Evolutionary conservation across 2,797 vertebrate genomes (phyloP).

Genomic region (Macropodus opercularis): DNA sequence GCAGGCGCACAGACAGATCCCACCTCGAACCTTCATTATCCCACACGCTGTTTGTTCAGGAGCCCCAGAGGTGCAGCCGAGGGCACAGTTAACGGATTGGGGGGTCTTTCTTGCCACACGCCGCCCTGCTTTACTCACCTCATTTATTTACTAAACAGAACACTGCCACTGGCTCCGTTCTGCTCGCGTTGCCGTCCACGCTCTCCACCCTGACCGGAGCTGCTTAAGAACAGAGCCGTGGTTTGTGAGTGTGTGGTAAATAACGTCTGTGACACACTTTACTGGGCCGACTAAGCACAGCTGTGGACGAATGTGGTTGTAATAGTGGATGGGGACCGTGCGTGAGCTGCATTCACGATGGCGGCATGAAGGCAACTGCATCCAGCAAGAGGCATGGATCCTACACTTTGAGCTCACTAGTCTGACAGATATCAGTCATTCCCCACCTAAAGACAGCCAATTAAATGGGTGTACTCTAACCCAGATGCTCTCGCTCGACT

Average conservation of each 20-base stretch:
- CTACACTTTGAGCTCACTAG: constrained; percentile 45
- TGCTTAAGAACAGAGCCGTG: constrained; percentile 61
- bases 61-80: constrained; percentile 56
- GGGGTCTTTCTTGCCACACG: constrained; percentile 59
- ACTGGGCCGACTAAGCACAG: constrained; percentile 58
- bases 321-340: constrained; percentile 64
- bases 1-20: constrained; percentile 8
- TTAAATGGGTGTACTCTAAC: constrained; percentile 55
- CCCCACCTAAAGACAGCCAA: constrained; percentile 53
- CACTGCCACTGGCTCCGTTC: constrained; percentile 50
- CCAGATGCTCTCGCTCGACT: constrained; percentile 47
- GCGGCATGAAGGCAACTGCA: constrained; percentile 48
- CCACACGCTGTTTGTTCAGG: constrained; percentile 51
- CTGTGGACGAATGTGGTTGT: constrained; percentile 70
- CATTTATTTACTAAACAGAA: constrained; percentile 79
- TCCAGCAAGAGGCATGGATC: constrained; percentile 55
- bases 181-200: constrained; percentile 54
- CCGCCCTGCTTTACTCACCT: constrained; percentile 73
- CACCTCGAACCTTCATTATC: constrained; percentile 48
- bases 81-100: constrained; percentile 73
- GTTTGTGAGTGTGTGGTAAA: constrained; percentile 64
- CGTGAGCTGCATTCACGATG: constrained; percentile 65
- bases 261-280: constrained; percentile 64
- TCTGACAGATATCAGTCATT: constrained; percentile 70
- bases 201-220: constrained; percentile 42